Evolutionary conservation across 2,797 vertebrate genomes (phyloP).

Genomic region (Etheostoma perlongum): DNA sequence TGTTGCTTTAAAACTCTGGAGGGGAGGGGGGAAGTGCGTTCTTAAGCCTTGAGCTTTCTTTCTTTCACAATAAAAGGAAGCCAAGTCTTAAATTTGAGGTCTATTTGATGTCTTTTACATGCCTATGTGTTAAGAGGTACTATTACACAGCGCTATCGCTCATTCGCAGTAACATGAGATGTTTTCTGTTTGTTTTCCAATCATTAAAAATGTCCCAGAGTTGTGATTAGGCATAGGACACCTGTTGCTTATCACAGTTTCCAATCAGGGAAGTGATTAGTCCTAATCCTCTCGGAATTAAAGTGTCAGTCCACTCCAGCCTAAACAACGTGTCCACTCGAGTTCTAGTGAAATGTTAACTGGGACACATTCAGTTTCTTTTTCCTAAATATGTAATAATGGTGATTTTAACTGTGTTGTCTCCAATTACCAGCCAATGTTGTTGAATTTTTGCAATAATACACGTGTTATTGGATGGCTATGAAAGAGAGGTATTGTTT

Average conservation of each 20-base stretch:
- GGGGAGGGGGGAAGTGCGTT: not conserved
- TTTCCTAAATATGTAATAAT: slow-evolving; percentile 54
- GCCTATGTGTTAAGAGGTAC: slow-evolving; percentile 13
- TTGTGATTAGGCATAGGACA: slow-evolving; percentile 40
- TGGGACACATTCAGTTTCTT: slow-evolving; percentile 29
- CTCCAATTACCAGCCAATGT: slow-evolving; percentile 60
- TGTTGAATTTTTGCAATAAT: slow-evolving; percentile 69
- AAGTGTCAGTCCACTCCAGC: slow-evolving; percentile 36
- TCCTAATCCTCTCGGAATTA: slow-evolving; percentile 46
- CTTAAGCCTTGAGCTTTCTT: not conserved
- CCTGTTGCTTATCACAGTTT: slow-evolving; percentile 60
- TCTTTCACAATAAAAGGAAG: slow-evolving; percentile 23
- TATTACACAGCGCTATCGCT: slow-evolving; percentile 21
- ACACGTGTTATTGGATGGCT: slow-evolving; percentile 57
- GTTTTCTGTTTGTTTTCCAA: slow-evolving; percentile 26
- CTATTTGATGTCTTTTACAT: slow-evolving; percentile 14
- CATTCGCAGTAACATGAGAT: not conserved
- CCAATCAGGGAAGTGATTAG: slow-evolving; percentile 55
- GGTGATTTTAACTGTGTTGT: slow-evolving; percentile 69
- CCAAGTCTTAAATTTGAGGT: slow-evolving; percentile 13
- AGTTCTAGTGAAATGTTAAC: slow-evolving; percentile 51
- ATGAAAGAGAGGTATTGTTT: slow-evolving; percentile 72
- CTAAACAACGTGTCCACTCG: slow-evolving; percentile 50
- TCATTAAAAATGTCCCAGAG: slow-evolving; percentile 6
- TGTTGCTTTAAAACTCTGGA: slow-evolving; percentile 10